Evolutionary conservation across 2,113 vertebrate species (phyloP).

Genomic region (Gobius niger): DNA sequence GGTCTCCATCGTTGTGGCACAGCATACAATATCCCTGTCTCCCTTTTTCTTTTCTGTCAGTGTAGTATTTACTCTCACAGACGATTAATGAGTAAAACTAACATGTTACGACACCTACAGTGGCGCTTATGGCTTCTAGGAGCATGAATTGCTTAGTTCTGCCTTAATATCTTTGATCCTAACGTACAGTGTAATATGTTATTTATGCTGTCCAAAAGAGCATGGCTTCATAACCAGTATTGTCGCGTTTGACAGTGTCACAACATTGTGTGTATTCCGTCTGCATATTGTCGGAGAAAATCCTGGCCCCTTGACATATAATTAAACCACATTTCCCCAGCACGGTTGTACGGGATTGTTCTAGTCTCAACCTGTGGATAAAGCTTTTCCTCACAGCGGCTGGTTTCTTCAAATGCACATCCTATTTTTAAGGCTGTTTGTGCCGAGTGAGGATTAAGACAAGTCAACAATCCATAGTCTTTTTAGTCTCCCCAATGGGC

Average conservation of each 20-base stretch:
- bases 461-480: constrained; percentile 69
- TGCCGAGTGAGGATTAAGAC: constrained; percentile 65
- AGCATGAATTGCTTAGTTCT: no score
- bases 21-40: no score
- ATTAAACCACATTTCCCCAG: constrained; percentile 22
- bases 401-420: constrained; percentile 45
- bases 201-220: no score
- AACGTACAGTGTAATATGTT: no score
- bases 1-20: no score
- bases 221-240: not conserved
- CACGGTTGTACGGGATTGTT: constrained; percentile 12
- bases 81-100: no score
- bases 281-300: constrained; percentile 17
- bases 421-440: constrained; percentile 60
- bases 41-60: no score
- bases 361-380: constrained; percentile 24
- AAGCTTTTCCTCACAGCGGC: constrained; percentile 34
- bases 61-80: no score
- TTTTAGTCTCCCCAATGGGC: constrained; percentile 55
- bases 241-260: not conserved
- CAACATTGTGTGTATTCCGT: not conserved
- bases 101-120: no score
- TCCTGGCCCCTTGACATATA: constrained; percentile 5
- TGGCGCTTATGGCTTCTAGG: no score
- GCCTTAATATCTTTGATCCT: no score